These are phyloP conservation scores for Teinopalpus imperialis DNA, from an alignment of 2,888 invertebrate species.

Conservation along the genomic window DNA sequence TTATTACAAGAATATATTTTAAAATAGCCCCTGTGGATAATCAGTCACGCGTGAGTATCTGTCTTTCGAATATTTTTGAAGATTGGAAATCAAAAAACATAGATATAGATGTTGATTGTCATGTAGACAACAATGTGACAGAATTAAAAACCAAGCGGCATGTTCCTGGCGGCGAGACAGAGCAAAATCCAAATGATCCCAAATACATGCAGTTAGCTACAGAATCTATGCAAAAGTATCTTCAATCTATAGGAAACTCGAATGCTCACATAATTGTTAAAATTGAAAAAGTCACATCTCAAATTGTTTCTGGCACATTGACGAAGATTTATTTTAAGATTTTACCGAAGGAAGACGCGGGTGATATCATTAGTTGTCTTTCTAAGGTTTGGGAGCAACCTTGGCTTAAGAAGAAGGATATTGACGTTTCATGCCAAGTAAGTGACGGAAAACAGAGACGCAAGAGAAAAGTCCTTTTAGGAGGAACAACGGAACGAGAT, in stretches of 20 bases:
- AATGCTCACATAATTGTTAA: constrained; percentile 38
- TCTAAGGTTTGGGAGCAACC: constrained; percentile 80
- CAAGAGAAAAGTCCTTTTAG: too few species aligned
- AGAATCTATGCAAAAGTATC: constrained; percentile 39
- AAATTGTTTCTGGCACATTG: constrained; percentile 61
- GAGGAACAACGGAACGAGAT: constrained; percentile 27
- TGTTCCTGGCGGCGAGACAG: constrained; percentile 25
- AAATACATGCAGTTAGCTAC: constrained; percentile 38
- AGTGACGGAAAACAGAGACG: too few species aligned
- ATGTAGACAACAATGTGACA: constrained; percentile 13
- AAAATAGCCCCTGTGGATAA: too few species aligned
- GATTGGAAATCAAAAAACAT: constrained; percentile 36
- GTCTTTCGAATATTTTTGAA: constrained; percentile 43
- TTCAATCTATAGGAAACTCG: constrained; percentile 28
- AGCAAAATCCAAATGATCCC: constrained; percentile 28
- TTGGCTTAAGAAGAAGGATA: constrained; percentile 72
- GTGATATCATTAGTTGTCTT: constrained; percentile 52
- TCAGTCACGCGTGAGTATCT: constrained; percentile 36
- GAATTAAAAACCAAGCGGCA: constrained; percentile 32
- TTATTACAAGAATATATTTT: constrained; percentile 43
- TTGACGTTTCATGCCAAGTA: constrained; percentile 34
- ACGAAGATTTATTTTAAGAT: constrained; percentile 50
- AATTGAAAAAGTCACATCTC: constrained; percentile 49
- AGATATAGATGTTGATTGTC: constrained; percentile 38
- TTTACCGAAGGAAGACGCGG: constrained; percentile 42